Base-by-base conservation (phyloP, 2,888 invertebrate species). In the Idaea straminata region DNA sequence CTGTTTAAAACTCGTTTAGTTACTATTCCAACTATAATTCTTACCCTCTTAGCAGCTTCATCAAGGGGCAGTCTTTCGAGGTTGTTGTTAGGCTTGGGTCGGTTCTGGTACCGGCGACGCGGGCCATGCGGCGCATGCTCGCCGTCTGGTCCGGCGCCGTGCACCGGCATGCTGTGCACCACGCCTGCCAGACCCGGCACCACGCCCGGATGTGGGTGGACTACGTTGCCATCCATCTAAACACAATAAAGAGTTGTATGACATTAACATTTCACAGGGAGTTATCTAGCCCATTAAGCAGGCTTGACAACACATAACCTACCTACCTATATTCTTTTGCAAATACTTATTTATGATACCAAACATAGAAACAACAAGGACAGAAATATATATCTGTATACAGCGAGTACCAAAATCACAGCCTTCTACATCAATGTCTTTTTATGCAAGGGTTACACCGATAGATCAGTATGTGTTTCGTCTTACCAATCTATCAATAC, bases 11-110 rank as follows among this genome's bases (percentile, higher is more conserved):
- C 15, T 15, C 15, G 7, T 15, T 58, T 6, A 13, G 15, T 13
- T 59, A 59, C 7, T 10, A 16, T 25, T 16, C 5, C 5, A 6
- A 7, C 13, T 0, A 7, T 13, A 4, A 47, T 10, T 25, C 59
- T 59, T 59, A 74, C 95, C 84, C 95, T 85, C 83, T 95, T 95
- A 64, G 95, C 96, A 65, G 96, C 96, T 83, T 96, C 96, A 78
- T 95, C 95, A 35, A 96, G 87, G 0, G 96, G 95, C 73, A 96
- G 82, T 61, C 94, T 89, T 74, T 95, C 95, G 58, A 87, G 70
- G 69, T 88, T 92, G 73, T 84, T 91, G 2, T 84, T 81, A 7
- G 89, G 89, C 62, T 92, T 91, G 0, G 91, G 89, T 36, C 93
- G 79, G 74, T 87, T 92, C 72, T 88, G 89, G 73, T 87, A 92